Evolutionary conservation across 2,797 vertebrate species (phyloP), one percentile per base, ranked within the genome.

Genomic region (Pelobates cultripes): DNA sequence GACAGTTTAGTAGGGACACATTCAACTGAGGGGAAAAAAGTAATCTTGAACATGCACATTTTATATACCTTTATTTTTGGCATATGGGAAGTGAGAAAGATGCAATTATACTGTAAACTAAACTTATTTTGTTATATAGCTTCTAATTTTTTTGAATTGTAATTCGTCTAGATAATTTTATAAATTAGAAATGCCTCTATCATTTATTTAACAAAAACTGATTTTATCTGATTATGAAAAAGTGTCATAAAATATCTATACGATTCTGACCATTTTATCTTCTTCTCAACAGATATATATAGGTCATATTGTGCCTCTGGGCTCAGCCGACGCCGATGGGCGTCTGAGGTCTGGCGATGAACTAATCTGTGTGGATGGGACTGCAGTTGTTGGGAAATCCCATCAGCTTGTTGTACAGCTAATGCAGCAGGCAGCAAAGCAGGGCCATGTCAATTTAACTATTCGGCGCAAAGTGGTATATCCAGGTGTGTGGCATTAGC

Each of bases 391-490:
- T 61, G 98, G 97, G 15, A 99, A 99, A 85, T 99, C 98, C 0
- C 98, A 99, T 90, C 98, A 99, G 86, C 95, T 99, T 81, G 98
- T 99, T 71, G 97, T 99, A 85, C 97, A 99, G 79, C 95, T 99
- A 84, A 99, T 99, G 98, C 98, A 99, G 87, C 98, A 99, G 90
- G 98, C 97, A 0, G 98, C 98, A 89, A 99, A 99, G 78, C 97
- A 99, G 89, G 98, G 98, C 63, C 98, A 99, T 0, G 98, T 99
- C 89, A 99, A 99, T 88, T 95, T 99, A 88, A 99, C 97, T 0
- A 96, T 99, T 86, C 93, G 97, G 79, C 98, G 98, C 86, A 99
- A 99, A 94, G 95, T 95, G 82, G 94, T 91, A 85, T 98, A 96
- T 85, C 91, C 95, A 71, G 96, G 98, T 98, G 94, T 71, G 82